Evolutionary conservation across 2,113 vertebrate genomes (phyloP).

Genomic region (Prunella himalayana): DNA sequence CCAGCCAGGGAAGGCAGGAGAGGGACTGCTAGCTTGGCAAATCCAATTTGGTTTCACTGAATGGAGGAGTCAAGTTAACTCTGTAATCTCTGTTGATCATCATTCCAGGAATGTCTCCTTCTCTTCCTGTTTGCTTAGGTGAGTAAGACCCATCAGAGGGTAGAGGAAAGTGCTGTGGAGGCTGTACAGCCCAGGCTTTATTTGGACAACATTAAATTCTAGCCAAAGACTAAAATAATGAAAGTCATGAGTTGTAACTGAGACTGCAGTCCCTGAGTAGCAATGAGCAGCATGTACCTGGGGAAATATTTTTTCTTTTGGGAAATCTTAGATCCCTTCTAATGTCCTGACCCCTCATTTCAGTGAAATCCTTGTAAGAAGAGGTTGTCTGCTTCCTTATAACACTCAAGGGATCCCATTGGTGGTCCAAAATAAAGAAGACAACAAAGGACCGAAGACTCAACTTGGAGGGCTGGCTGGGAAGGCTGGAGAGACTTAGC

Average conservation of each 20-base stretch:
- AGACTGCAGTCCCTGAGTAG: background rate
- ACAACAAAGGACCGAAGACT: background rate
- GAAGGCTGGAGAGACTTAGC: background rate
- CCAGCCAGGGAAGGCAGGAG: background rate
- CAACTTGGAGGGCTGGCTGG: background rate
- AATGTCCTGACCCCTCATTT: background rate
- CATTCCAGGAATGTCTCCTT: background rate
- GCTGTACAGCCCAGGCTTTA: background rate
- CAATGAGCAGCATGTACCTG: background rate
- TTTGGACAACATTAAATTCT: background rate
- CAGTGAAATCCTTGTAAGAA: background rate
- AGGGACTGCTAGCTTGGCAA: background rate
- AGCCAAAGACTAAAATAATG: background rate
- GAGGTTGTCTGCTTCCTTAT: background rate
- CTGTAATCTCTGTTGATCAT: background rate
- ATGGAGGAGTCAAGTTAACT: background rate
- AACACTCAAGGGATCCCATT: background rate
- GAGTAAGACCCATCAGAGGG: background rate
- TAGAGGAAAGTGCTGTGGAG: background rate
- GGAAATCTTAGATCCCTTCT: background rate
- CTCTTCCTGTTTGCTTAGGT: background rate
- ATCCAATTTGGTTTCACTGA: conserved; percentile 38
- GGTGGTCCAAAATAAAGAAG: background rate
- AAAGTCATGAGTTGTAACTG: background rate
- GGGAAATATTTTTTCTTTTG: background rate